Evolutionary conservation across 2,888 invertebrate genomes (phyloP), one percentile per base, ranked within the genome.

Genomic region (Rhaphigaster nebulosa): DNA sequence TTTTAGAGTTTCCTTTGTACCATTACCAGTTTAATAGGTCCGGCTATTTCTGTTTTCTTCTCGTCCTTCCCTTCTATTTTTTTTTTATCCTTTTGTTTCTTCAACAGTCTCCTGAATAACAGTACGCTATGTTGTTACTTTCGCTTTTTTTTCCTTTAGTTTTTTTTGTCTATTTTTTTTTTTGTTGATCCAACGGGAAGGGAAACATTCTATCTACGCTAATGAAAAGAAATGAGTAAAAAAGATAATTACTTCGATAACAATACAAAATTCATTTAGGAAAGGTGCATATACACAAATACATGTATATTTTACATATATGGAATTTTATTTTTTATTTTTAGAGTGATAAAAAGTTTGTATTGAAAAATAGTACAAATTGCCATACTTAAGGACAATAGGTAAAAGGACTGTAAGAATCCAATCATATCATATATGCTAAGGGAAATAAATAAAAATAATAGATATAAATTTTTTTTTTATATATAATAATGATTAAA

Each of bases 11-110:
- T 84, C 84, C 84, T 84, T 84, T n/a, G 84, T 84, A 41, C n/a
- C 84, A 84, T 84, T 84, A 84, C 1, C 84, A 84, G 45, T 50
- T 80, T 84, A 84, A 84, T 84, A 84, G 84, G 18, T 84, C 84
- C 84, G 84, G 45, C n/a, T 84, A 84, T 84, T 84, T 84, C 41
- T 84, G 15, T 84, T 45, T 84, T 76, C 70, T 76, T 76, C 70
- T 34, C 38, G 18, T 76, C 34, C 84, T 45, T 45, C 13, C 26
- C 45, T 45, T 45, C 80, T 84, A n/a, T 12, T 41, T 41, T 38
- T 76, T 41, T 80, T 84, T 26, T 84, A 45, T 84, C n/a, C 84
- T 84, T 76, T 76, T 76, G 84, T 84, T 84, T 84, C 84, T 84
- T 84, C n/a, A n/a, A 38, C n/a, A 50, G 84, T 1, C 84, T 84